Evolutionary conservation across 1,140 invertebrate species (phyloP), one percentile per base, ranked within the genome.

Genomic region (Oppia nitens): DNA sequence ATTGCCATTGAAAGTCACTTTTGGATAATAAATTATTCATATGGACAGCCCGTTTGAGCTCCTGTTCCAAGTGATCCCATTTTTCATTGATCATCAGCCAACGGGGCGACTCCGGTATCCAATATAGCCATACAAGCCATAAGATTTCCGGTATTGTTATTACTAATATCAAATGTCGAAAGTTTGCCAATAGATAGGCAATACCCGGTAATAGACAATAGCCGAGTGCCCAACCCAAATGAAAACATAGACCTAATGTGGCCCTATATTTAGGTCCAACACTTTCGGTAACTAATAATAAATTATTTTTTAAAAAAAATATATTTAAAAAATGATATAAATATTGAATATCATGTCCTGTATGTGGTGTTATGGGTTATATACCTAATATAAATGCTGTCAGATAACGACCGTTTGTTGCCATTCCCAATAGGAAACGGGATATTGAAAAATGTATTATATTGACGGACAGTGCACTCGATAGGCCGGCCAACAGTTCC

Each of bases 21-120:
- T 56, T 23, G 9, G 29, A 12, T 58, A 20, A 11, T 9, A 53
- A 53, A 28, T n/a, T n/a, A 26, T 62, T 62, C 11, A 40, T 28
- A 40, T 55, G 27, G 3, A 14, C 24, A 17, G 62, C 62, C 26
- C 47, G 53, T 47, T 29, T 29, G 47, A 64, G 11, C 11, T 59
- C 28, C 25, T 1, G 14, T 25, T 29, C 17, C 14, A 60, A 59
- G 50, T 63, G 2, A n/a, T 47, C 45, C 45, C 12, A n/a, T n/a
- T 47, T 47, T 12, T 47, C 45, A n/a, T 12, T 47, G 45, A n/a
- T n/a, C 45, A 47, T 47, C 45, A 47, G 45, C 45, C 45, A 47
- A 14, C 45, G 12, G 12, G 45, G 45, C n/a, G 45, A 47, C 45
- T 47, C 45, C 12, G 45, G n/a, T n/a, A 47, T n/a, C 45, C n/a